A percentile compares a stretch with the other conserved stretches of the same genome.
Conservation (phyloP, 2,113 vertebrate genomes). For the Hyla sarda region DNA sequence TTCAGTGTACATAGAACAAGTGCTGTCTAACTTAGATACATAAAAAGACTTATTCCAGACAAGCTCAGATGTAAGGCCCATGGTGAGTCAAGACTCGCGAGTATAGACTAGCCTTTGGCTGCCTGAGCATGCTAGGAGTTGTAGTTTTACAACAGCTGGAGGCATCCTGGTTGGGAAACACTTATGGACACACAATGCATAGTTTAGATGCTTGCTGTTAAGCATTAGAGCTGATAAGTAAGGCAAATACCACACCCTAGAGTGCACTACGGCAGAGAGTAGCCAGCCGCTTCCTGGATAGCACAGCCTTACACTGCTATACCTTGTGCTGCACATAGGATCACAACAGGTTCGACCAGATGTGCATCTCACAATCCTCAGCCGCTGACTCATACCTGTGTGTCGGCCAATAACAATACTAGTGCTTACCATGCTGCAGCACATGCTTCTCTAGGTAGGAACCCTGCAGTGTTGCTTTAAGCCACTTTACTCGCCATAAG, state of each 20-base stretch:
- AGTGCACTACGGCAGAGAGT: neutral
- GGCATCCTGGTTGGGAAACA: too few species aligned
- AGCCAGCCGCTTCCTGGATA: neutral
- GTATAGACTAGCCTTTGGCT: too few species aligned
- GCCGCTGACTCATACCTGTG: neutral
- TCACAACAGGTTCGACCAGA: constrained; percentile 16
- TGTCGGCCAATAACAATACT: neutral
- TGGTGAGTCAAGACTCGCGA: neutral
- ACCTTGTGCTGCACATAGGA: too few species aligned
- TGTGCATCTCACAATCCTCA: neutral
- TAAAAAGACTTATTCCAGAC: neutral
- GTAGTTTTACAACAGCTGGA: too few species aligned
- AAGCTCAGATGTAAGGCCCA: neutral
- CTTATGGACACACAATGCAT: neutral
- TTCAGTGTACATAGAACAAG: neutral
- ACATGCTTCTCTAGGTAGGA: neutral
- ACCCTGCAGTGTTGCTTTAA: too few species aligned
- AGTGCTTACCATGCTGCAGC: neutral
- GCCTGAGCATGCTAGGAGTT: too few species aligned
- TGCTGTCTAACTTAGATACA: neutral
- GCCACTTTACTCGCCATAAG: too few species aligned
- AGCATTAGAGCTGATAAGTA: neutral
- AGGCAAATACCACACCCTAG: neutral
- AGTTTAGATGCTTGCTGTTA: neutral
- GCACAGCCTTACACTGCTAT: neutral